phyloP scores from a whole-genome alignment of 2,888 invertebrate genomes.

The Drosophila paracracens region DNA sequence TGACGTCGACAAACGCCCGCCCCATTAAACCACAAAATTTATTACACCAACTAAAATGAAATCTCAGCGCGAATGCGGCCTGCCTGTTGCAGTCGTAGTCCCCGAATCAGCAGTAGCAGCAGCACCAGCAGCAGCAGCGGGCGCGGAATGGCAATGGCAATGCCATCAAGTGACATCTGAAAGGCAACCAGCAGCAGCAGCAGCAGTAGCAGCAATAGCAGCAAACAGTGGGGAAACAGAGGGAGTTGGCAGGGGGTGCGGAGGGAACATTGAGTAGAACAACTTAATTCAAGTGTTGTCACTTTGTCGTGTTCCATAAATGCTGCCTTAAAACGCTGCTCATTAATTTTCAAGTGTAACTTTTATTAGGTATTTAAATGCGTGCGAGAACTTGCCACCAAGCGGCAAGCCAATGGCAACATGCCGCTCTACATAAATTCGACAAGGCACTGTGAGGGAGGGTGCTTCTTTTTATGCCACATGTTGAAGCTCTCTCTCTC shows the following conservation, averaged over 20 bases:
- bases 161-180: constrained; percentile 67
- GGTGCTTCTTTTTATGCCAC: constrained; percentile 61
- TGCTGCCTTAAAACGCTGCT: constrained; percentile 80
- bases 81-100: constrained; percentile 16
- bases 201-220: constrained; percentile 2
- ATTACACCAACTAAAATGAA: constrained; percentile 82
- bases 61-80: constrained; percentile 63
- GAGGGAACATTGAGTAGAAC: constrained; percentile 51
- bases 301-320: constrained; percentile 82
- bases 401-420: constrained; percentile 76
- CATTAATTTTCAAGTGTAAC: constrained; percentile 85
- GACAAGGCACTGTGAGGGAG: constrained; percentile 42
- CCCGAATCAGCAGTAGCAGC: background rate
- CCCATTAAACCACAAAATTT: constrained; percentile 85
- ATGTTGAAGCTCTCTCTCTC: constrained; percentile 64
- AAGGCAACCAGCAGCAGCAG: constrained; percentile 43
- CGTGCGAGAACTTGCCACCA: constrained; percentile 78
- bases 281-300: constrained; percentile 83
- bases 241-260: background rate
- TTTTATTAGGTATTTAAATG: constrained; percentile 82
- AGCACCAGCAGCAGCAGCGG: constrained; percentile 11
- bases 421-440: constrained; percentile 77
- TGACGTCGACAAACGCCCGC: constrained; percentile 72
- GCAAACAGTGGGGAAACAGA: constrained; percentile 3
- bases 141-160: constrained; percentile 56